Evolutionary conservation across 2,888 invertebrate genomes (phyloP).

Genomic region (Lycophotia porphyrea): DNA sequence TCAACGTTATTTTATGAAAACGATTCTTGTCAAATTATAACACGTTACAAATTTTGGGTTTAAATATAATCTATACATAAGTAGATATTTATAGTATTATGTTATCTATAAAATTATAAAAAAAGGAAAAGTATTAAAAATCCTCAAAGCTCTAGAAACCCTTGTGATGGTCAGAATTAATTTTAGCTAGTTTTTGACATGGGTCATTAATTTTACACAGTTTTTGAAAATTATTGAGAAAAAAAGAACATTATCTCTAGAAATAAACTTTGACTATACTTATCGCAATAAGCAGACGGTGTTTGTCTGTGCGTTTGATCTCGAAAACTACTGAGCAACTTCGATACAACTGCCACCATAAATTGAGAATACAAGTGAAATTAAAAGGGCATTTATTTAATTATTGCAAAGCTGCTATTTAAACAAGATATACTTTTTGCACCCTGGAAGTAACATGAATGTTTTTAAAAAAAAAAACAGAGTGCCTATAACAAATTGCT

Average conservation of each 20-base stretch:
- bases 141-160: slow-evolving; percentile 33
- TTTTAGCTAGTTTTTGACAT: slow-evolving; percentile 16
- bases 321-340: slow-evolving; percentile 34
- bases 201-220: background rate
- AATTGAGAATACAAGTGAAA: background rate
- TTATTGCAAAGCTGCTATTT: slow-evolving; percentile 24
- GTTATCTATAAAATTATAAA: slow-evolving; percentile 38
- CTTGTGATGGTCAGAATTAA: slow-evolving; percentile 13
- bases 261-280: background rate
- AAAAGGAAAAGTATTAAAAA: slow-evolving; percentile 27
- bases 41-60: slow-evolving; percentile 35
- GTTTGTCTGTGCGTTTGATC: slow-evolving; percentile 38
- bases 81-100: slow-evolving; percentile 32
- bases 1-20: slow-evolving; percentile 29
- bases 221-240: background rate
- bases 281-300: slow-evolving; percentile 17
- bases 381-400: slow-evolving; percentile 11
- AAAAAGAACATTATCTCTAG: background rate
- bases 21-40: slow-evolving; percentile 37
- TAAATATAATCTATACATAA: slow-evolving; percentile 37
- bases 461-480: slow-evolving; percentile 1
- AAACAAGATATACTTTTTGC: slow-evolving; percentile 7
- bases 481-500: slow-evolving; percentile 9
- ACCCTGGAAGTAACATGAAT: background rate
- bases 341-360: slow-evolving; percentile 1